A percentile compares a stretch with the other conserved stretches of the same genome.
phyloP scores from a whole-genome alignment of 92 coral and sea anemone species.

The Siderastrea radians region DNA sequence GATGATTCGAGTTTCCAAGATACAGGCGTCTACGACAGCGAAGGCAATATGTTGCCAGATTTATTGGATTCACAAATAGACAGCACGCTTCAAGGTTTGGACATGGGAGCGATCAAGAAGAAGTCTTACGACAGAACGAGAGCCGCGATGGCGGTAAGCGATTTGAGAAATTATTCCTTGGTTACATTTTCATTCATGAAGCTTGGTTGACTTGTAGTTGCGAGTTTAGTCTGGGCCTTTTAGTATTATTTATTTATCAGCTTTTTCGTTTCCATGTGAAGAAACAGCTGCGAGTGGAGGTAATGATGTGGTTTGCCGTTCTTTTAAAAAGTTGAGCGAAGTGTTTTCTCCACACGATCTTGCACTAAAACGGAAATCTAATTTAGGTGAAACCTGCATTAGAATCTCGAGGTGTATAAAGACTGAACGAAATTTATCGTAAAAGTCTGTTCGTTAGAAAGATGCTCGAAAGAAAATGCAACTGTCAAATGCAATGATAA shows the following conservation, averaged over 20 bases:
- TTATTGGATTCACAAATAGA: conserved; percentile 72
- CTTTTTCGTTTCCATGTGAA: conserved; percentile 52
- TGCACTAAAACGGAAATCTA: not conserved
- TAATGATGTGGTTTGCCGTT: conserved; percentile 17
- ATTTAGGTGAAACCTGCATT: not conserved
- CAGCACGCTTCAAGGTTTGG: conserved; percentile 78
- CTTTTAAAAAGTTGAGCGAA: not conserved
- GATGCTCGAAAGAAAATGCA: no score
- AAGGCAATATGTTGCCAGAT: conserved; percentile 63
- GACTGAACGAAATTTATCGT: not conserved
- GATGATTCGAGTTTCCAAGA: conserved; percentile 50
- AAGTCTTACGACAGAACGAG: conserved; percentile 78
- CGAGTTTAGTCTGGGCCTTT: conserved; percentile 59
- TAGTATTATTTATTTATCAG: conserved; percentile 75
- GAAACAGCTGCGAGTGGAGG: conserved; percentile 33
- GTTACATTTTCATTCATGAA: conserved; percentile 9
- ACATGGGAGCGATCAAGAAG: conserved; percentile 92
- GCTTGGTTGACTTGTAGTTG: conserved; percentile 33
- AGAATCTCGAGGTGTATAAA: not conserved
- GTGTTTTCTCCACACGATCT: not conserved
- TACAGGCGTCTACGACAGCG: conserved; percentile 48
- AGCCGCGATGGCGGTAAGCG: conserved; percentile 94
- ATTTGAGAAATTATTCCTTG: not conserved
- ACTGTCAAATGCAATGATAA: no score
- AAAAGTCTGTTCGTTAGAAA: not conserved